A percentile compares a stretch with the other conserved stretches of the same genome.
These are phyloP conservation scores for Melanocharis versteri DNA, from an alignment of 2,113 vertebrate genomes.

Conservation along the genomic window DNA sequence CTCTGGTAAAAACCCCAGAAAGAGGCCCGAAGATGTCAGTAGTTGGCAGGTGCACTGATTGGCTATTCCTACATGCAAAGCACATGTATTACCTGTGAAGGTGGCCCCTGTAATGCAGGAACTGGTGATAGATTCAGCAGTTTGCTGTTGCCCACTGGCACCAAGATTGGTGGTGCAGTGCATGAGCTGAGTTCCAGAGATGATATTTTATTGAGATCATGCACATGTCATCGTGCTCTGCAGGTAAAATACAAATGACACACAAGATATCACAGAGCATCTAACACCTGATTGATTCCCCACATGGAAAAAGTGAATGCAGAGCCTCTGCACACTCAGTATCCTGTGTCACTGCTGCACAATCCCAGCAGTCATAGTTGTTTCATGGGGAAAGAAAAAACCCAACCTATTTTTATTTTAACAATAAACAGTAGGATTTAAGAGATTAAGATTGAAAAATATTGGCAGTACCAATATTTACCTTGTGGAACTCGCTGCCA, in stretches of 20 bases:
- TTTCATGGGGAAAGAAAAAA: rapidly evolving
- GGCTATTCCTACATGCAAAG: not conserved
- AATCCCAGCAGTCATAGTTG: not conserved
- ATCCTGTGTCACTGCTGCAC: not conserved
- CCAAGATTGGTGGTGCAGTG: not conserved
- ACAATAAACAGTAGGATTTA: not conserved
- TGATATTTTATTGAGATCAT: not conserved
- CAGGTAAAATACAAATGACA: not conserved
- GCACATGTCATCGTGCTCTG: not conserved
- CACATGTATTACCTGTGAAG: not conserved
- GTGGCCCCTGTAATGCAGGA: too few relatives aligned
- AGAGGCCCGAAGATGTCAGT: not conserved
- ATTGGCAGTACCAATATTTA: not conserved
- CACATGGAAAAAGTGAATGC: rapidly evolving
- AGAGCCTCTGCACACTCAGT: not conserved
- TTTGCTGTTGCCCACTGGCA: not conserved
- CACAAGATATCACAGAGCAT: not conserved
- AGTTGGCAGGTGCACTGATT: not conserved
- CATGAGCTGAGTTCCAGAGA: not conserved
- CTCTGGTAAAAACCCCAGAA: not conserved
- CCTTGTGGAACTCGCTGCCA: not conserved
- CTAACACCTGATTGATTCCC: not conserved
- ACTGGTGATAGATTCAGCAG: not conserved
- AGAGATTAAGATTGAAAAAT: not conserved
- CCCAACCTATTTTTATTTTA: not conserved